phyloP scores from a whole-genome alignment of 2,113 vertebrate species.

The Eptesicus fuscus region DNA sequence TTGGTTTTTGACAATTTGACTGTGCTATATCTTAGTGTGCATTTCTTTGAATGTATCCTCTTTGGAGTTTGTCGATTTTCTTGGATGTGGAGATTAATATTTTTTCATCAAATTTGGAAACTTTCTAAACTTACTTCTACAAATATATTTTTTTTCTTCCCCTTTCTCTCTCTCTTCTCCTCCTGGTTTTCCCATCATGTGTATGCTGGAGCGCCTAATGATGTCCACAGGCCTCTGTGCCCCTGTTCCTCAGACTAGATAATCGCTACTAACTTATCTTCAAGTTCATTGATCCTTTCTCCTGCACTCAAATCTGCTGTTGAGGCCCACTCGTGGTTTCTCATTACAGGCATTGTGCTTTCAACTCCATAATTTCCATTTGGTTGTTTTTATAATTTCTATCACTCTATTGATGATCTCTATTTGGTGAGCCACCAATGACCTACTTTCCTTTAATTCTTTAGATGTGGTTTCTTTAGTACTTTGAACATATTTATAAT shows the following conservation, averaged over 20 bases:
- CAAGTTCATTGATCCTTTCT: not conserved
- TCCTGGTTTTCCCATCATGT: not conserved
- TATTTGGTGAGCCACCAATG: not conserved
- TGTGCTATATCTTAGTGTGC: not conserved
- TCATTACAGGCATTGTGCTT: not conserved
- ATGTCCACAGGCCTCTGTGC: not conserved
- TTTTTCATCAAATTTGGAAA: not conserved
- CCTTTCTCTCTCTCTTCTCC: not conserved
- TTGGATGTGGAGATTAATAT: not conserved
- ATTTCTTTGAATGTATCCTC: not conserved
- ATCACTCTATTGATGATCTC: not conserved
- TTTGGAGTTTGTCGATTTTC: not conserved
- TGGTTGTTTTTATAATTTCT: not conserved
- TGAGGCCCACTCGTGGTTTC: not conserved
- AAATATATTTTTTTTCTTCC: not conserved
- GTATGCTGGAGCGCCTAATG: not conserved
- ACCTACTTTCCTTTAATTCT: not conserved
- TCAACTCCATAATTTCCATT: not conserved
- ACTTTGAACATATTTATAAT: not conserved
- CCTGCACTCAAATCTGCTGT: not conserved
- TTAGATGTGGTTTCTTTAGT: not conserved
- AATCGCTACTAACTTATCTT: not conserved
- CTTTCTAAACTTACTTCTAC: not conserved
- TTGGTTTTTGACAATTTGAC: not conserved
- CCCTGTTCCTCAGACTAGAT: too few relatives aligned